These are phyloP conservation scores for Centrocercus urophasianus DNA, from an alignment of 2,113 vertebrate species.

Conservation along the genomic window DNA sequence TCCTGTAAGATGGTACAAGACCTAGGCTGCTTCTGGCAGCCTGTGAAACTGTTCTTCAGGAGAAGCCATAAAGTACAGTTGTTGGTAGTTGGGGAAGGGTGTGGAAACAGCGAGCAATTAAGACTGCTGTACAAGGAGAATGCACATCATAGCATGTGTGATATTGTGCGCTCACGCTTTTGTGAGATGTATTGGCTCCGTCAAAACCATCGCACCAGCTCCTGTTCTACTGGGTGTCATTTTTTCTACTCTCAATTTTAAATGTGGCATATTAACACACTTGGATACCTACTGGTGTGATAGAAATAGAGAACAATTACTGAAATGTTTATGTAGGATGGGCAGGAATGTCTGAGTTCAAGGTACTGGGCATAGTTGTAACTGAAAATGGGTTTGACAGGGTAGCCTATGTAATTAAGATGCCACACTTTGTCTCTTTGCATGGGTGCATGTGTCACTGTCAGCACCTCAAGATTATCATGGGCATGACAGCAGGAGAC, in stretches of 20 bases:
- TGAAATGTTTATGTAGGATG: background rate
- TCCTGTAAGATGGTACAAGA: background rate
- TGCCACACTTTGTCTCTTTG: background rate
- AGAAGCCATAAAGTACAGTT: background rate
- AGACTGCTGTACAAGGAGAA: background rate
- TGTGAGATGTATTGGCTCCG: background rate
- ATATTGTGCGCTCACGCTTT: rapidly evolving
- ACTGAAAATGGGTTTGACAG: background rate
- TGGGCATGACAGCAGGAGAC: background rate
- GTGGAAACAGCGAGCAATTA: background rate
- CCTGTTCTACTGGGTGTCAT: background rate
- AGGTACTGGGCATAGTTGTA: background rate
- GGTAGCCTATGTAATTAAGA: background rate
- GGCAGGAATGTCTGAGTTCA: background rate
- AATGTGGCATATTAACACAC: background rate
- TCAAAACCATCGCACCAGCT: background rate
- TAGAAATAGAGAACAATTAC: background rate
- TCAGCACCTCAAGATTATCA: background rate
- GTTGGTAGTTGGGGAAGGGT: background rate
- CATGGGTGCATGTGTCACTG: background rate
- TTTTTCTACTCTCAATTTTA: background rate
- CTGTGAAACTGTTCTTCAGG: background rate
- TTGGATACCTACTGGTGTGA: rapidly evolving
- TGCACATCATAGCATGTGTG: background rate
- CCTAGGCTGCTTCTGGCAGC: background rate